Percentiles rank a stretch among this genome's conserved stretches.
Conservation (phyloP, 2,888 invertebrate genomes). For the Limnephilus marmoratus region DNA sequence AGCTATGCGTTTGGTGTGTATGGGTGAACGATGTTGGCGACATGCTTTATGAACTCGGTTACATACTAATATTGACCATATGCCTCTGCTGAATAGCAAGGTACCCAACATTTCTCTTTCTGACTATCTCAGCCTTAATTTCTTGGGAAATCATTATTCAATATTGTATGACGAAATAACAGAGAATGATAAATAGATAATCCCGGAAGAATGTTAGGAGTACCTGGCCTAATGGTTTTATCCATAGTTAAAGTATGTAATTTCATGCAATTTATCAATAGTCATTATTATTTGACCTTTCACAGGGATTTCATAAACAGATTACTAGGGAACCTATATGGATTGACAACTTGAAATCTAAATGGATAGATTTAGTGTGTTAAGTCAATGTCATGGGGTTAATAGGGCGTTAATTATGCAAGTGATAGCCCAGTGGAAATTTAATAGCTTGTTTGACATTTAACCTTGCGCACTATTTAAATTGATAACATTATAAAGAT, state of each 20-base stretch:
- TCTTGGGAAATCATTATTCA: background rate
- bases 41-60: too few species aligned
- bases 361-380: background rate
- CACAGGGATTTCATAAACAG: background rate
- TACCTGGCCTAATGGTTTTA: background rate
- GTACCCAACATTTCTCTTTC: too few species aligned
- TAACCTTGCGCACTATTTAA: background rate
- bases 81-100: too few species aligned
- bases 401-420: conserved; percentile 37
- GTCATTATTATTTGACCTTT: background rate
- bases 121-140: background rate
- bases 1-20: too few species aligned
- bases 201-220: too few species aligned
- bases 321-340: background rate
- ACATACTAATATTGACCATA: too few species aligned
- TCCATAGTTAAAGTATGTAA: background rate
- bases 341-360: background rate
- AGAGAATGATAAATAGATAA: too few species aligned
- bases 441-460: conserved; percentile 42
- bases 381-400: conserved; percentile 29
- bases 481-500: background rate
- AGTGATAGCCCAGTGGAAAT: conserved; percentile 15
- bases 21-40: too few species aligned
- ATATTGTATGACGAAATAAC: background rate
- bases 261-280: background rate